A percentile compares a stretch with the other conserved stretches of the same genome.
Conservation (phyloP, 2,797 vertebrate species). For the Fratercula arctica region DNA sequence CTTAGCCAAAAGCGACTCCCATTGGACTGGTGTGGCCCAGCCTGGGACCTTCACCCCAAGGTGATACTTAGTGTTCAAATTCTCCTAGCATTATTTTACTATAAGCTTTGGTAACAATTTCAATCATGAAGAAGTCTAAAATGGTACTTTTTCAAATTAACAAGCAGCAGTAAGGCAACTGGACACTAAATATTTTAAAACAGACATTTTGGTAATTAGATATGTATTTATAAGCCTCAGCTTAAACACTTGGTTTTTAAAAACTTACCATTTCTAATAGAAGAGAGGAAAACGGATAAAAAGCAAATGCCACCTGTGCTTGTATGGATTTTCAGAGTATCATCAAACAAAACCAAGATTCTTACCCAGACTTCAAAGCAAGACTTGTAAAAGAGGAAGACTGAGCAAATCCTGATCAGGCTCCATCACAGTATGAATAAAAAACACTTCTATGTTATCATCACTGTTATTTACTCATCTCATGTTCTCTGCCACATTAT, state of each 20-base stretch:
- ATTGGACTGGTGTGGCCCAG: rapidly evolving
- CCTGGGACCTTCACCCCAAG: not conserved
- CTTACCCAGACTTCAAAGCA: not conserved
- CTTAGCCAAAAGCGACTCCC: rapidly evolving
- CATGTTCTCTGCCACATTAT: not conserved
- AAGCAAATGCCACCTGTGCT: not conserved
- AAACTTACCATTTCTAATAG: not conserved
- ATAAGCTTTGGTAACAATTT: not conserved
- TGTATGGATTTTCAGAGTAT: not conserved
- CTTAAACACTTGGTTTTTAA: not conserved
- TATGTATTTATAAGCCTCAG: not conserved
- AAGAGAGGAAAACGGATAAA: not conserved
- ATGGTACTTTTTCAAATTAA: not conserved
- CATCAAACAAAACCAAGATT: not conserved
- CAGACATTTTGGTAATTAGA: not conserved
- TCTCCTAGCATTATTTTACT: not conserved
- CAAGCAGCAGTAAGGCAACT: not conserved
- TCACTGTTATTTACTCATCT: not conserved
- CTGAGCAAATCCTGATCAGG: not conserved
- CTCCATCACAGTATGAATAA: not conserved
- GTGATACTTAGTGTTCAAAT: not conserved
- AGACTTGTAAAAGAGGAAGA: not conserved
- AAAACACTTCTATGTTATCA: not conserved
- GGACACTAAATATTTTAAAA: not conserved
- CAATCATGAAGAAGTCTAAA: not conserved